Evolutionary conservation across 2,113 vertebrate species (phyloP).

Genomic region (Buteo buteo): DNA sequence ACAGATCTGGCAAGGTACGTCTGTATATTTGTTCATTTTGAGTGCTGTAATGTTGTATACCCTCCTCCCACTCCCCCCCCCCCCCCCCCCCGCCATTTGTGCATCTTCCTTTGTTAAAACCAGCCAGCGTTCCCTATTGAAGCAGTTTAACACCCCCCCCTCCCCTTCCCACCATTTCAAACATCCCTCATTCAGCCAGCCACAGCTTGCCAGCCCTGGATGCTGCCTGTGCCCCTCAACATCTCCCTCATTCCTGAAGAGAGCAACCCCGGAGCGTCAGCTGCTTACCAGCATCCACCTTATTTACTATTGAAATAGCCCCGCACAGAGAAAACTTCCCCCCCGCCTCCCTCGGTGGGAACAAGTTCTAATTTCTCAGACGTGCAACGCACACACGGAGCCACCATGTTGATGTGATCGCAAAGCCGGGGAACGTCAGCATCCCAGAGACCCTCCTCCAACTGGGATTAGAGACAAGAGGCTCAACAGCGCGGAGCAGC

Average conservation of each 20-base stretch:
- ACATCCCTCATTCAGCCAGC: not conserved
- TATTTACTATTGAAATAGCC: not conserved
- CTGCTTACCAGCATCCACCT: not conserved
- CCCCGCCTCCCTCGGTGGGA: not conserved
- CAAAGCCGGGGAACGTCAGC: slow-evolving; percentile 44
- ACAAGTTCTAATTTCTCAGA: not conserved
- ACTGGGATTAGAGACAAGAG: not conserved
- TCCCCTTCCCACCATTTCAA: not conserved
- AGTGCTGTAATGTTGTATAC: not conserved
- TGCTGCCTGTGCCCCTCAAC: not conserved
- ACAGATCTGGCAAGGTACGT: not conserved
- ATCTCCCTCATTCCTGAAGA: not conserved
- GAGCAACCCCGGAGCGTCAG: not conserved
- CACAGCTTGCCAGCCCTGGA: not conserved
- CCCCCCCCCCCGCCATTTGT: too few relatives aligned
- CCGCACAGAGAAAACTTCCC: not conserved
- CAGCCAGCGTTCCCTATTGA: not conserved
- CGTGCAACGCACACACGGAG: not conserved
- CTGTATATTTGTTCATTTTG: not conserved
- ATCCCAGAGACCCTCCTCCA: slow-evolving; percentile 47
- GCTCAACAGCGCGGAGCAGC: not conserved
- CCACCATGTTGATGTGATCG: not conserved
- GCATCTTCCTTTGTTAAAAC: too few relatives aligned
- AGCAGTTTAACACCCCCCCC: not conserved
- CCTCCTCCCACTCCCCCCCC: not conserved